These are phyloP conservation scores for Typhlomys cinereus DNA, from an alignment of 2,113 vertebrate species.

Conservation along the genomic window DNA sequence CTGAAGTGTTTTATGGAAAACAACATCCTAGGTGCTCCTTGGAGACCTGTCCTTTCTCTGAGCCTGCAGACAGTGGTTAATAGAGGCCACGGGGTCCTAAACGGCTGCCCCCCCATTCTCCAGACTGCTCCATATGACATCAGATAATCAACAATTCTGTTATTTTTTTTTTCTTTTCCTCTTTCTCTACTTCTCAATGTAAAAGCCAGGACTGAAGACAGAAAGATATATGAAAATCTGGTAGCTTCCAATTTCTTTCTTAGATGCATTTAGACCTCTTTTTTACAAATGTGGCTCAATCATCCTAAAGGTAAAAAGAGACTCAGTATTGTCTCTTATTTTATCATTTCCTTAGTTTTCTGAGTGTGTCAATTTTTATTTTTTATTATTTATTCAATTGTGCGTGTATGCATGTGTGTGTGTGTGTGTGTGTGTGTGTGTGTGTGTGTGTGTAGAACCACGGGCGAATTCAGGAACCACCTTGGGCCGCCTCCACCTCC, in stretches of 20 bases:
- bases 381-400: no score
- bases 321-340: background rate
- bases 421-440: no score
- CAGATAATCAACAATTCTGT: background rate
- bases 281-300: background rate
- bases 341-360: background rate
- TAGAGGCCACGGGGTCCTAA: background rate
- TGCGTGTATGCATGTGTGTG: no score
- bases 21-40: background rate
- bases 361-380: background rate
- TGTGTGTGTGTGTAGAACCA: no score
- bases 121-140: background rate
- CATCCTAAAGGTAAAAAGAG: background rate
- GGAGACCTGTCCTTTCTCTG: background rate
- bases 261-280: background rate
- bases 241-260: background rate
- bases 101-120: background rate
- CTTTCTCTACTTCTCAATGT: background rate
- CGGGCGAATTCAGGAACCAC: no score
- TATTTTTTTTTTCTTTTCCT: background rate
- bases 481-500: no score
- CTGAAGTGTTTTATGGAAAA: background rate
- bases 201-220: background rate
- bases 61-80: background rate
- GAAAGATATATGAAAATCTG: background rate